Conservation (phyloP, 92 coral and sea anemone species). For the Micromussa lordhowensis region DNA sequence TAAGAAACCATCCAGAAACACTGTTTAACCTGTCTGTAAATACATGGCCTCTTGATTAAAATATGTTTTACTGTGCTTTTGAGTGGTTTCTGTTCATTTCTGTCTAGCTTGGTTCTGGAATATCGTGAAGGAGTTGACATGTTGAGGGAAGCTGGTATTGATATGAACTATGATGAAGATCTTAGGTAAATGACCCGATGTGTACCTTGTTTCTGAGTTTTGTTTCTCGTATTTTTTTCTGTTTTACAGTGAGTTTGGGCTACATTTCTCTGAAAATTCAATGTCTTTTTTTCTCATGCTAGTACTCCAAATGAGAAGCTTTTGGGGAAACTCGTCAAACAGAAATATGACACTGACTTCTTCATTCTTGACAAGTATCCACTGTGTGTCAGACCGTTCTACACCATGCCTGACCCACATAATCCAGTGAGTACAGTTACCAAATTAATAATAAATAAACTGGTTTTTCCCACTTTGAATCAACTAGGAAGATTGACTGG, state of each 20-base stretch:
- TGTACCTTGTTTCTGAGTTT: not conserved
- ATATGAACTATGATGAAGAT: constrained; percentile 97
- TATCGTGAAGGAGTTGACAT: constrained; percentile 94
- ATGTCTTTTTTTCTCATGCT: not conserved
- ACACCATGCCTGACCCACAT: constrained; percentile 97
- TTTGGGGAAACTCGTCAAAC: constrained; percentile 91
- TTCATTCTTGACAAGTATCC: constrained; percentile 99
- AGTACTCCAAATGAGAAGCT: constrained; percentile 98
- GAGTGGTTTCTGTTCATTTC: not conserved
- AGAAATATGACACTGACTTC: constrained; percentile 97
- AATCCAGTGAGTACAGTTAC: constrained; percentile 73
- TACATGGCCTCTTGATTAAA: not conserved
- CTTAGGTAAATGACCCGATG: constrained; percentile 65
- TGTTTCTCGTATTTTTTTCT: not conserved
- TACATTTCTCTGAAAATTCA: not conserved
- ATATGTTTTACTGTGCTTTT: too few relatives aligned
- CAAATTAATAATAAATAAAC: too few relatives aligned
- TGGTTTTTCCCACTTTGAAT: too few relatives aligned
- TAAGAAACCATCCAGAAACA: too few relatives aligned
- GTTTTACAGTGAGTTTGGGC: not conserved
- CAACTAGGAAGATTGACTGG: not conserved
- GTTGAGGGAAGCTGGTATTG: constrained; percentile 93
- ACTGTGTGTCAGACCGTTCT: constrained; percentile 93
- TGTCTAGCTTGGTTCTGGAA: constrained; percentile 79
- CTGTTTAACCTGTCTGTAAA: not conserved